Evolutionary conservation across 2,113 vertebrate genomes (phyloP), one percentile per base, ranked within the genome.

Genomic region (Limanda limanda): DNA sequence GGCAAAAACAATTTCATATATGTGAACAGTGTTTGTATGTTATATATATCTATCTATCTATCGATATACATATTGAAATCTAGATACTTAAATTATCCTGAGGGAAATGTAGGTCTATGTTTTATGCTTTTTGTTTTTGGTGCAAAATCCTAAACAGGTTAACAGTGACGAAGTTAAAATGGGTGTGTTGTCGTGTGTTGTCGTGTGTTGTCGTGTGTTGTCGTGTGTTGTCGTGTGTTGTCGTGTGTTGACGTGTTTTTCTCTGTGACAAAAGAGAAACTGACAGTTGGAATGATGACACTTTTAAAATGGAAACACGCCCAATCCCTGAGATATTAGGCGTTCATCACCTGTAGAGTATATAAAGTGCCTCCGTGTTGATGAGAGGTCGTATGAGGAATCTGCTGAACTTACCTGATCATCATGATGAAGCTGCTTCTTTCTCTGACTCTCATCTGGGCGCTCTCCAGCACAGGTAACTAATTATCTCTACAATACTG

Each of bases 341-440:
- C 14, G n/a, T 25, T 25, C 55, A 24, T 5, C 23, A 25, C 11
- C 55, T 57, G 21, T 5, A 25, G 21, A 24, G 23, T 57, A 57
- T 57, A 57, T 57, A 25, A 24, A 57, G 55, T 57, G n/a, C 3
- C 55, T 57, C 21, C 2, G 23, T 57, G 21, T 3, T 2, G 55
- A 54, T 57, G 12, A 57, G 23, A n/a, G 9, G 13, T 57, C 2
- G 4, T 57, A 8, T 9, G 15, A 57, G 21, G 12, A 14, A 57
- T 25, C 55, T 25, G 13, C 55, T 24, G 23, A 9, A 7, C 51
- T 21, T 25, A 25, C 21, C 23, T 24, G 11, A 14, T 15, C 12
- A 57, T 57, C 55, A 25, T 15, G 55, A 57, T 57, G 55, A 57
- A 57, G 21, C 55, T 57, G 55, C 55, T 57, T 24, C 55, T 57